Conservation (phyloP, 2,888 invertebrate species). For the Rhingia campestris region DNA sequence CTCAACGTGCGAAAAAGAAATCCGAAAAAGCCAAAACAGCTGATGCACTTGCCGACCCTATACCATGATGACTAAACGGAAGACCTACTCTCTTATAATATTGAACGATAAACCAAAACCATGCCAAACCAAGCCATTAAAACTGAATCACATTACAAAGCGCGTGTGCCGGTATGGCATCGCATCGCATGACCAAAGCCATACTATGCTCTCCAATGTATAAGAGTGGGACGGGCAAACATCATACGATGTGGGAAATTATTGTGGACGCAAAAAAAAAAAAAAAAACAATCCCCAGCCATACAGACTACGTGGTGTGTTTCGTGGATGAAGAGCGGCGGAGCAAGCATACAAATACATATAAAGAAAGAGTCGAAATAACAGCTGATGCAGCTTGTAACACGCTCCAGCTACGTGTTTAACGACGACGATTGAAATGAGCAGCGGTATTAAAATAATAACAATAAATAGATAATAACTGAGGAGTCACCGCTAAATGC, state of each 20-base stretch:
- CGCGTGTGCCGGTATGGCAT: constrained; percentile 41
- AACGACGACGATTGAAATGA: constrained; percentile 21
- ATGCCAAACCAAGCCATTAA: not conserved
- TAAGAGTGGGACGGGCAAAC: constrained; percentile 47
- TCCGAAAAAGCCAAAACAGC: constrained; percentile 40
- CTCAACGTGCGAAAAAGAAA: constrained; percentile 13
- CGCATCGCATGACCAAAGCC: constrained; percentile 9
- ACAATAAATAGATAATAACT: constrained; percentile 22
- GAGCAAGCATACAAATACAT: not conserved
- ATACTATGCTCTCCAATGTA: constrained; percentile 21
- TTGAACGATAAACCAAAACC: not conserved
- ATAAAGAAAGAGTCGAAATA: constrained; percentile 17
- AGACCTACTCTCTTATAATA: constrained; percentile 26
- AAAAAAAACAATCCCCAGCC: not conserved
- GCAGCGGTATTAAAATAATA: constrained; percentile 31
- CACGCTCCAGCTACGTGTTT: constrained; percentile 63
- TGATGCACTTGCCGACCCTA: constrained; percentile 21
- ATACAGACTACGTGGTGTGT: constrained; percentile 14
- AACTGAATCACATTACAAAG: constrained; percentile 4
- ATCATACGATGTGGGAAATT: constrained; percentile 53
- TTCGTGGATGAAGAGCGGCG: constrained; percentile 39
- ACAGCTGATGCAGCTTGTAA: constrained; percentile 57
- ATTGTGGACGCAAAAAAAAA: not conserved
- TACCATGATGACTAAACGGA: not conserved
- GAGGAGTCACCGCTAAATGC: constrained; percentile 10